Evolutionary conservation across 2,797 vertebrate genomes (phyloP).

Genomic region (Molossus molossus): DNA sequence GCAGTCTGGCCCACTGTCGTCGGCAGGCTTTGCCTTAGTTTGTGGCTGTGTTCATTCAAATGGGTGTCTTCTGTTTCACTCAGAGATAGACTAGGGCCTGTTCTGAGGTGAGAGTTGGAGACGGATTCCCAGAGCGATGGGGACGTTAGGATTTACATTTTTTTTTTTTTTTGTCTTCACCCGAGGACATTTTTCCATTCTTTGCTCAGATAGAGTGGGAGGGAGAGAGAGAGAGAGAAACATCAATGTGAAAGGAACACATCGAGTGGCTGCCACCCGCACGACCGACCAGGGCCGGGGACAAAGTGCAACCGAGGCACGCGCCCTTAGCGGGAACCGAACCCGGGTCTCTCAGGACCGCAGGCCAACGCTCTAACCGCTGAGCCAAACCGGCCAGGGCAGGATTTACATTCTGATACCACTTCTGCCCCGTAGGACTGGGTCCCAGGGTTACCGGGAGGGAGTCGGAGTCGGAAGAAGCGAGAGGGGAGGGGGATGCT

Average conservation of each 20-base stretch:
- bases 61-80: background rate
- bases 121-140: background rate
- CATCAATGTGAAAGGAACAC: too few relatives aligned
- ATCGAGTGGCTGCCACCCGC: too few relatives aligned
- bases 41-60: background rate
- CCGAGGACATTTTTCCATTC: too few relatives aligned
- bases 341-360: too few relatives aligned
- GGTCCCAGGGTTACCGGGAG: background rate
- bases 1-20: background rate
- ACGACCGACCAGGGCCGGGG: too few relatives aligned
- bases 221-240: too few relatives aligned
- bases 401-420: background rate
- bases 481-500: background rate
- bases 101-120: background rate
- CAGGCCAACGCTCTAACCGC: too few relatives aligned
- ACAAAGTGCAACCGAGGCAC: too few relatives aligned
- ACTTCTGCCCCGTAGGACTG: background rate
- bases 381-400: too few relatives aligned
- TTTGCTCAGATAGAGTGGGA: too few relatives aligned
- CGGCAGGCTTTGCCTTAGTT: background rate
- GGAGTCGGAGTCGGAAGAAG: background rate
- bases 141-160: background rate
- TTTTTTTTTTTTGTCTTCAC: too few relatives aligned
- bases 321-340: too few relatives aligned
- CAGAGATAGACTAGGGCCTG: background rate